Evolutionary conservation across 2,888 invertebrate species (phyloP).

Genomic region (Kryphioiulus occultus): DNA sequence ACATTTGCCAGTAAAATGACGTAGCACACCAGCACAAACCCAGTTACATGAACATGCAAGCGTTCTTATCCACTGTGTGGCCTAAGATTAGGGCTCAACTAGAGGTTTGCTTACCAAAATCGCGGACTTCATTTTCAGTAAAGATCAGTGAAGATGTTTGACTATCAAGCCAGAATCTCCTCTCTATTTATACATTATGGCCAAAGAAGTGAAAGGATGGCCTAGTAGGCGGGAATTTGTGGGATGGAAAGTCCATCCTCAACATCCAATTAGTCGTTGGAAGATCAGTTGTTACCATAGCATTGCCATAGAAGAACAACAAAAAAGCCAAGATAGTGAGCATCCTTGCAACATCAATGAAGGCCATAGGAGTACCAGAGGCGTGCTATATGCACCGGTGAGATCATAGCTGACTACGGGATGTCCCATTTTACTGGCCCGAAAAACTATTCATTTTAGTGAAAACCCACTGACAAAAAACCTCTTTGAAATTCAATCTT

Average conservation of each 20-base stretch:
- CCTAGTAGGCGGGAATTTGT: conserved; percentile 36
- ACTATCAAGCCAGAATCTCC: not conserved
- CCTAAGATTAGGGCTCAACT: not conserved
- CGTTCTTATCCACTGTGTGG: not conserved
- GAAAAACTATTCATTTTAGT: conserved; percentile 3
- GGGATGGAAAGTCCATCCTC: conserved; percentile 43
- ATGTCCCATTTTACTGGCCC: conserved; percentile 46
- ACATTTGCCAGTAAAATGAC: not conserved
- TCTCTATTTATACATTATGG: not conserved
- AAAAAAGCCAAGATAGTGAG: conserved; percentile 37
- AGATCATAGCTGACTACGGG: conserved; percentile 39
- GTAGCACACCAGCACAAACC: not conserved
- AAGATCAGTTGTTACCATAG: conserved; percentile 38
- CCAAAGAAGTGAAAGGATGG: conserved; percentile 45
- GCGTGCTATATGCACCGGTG: conserved; percentile 44
- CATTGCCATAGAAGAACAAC: not conserved
- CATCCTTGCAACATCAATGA: conserved; percentile 39
- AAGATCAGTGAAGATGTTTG: conserved; percentile 42
- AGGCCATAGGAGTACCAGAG: conserved; percentile 39
- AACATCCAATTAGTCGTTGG: conserved; percentile 31
- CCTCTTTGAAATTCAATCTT: conserved; percentile 1
- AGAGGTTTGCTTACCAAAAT: conserved; percentile 36
- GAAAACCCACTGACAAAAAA: conserved; percentile 27
- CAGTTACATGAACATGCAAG: too few relatives aligned
- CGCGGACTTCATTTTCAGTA: conserved; percentile 43